Percentiles rank a stretch among this genome's conserved stretches.
These are phyloP conservation scores for Sebastes iracundus DNA, from an alignment of 2,797 vertebrate genomes.

Conservation along the genomic window DNA sequence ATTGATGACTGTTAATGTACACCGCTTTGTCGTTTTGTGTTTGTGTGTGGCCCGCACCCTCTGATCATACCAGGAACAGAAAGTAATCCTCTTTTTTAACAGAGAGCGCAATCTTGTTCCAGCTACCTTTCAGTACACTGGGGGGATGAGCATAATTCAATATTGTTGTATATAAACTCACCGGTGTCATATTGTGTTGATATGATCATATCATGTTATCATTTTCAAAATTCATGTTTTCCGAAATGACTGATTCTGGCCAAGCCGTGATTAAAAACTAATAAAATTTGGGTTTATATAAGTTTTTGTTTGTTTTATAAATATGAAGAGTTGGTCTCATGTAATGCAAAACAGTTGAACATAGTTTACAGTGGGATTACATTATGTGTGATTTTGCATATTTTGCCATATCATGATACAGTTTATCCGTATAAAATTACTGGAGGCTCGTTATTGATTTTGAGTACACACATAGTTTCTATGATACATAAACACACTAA, in stretches of 20 bases:
- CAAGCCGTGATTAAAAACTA: not conserved
- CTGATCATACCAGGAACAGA: slow-evolving; percentile 21
- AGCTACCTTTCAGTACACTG: not conserved
- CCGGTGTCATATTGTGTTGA: not conserved
- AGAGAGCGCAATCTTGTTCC: not conserved
- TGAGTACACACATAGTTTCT: not conserved
- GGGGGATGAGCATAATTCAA: not conserved
- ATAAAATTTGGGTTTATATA: not conserved
- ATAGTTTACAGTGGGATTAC: not conserved
- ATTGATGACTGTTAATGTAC: slow-evolving; percentile 79
- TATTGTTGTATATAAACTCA: not conserved
- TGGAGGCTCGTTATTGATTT: not conserved
- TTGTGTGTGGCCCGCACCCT: slow-evolving; percentile 55
- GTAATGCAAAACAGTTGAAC: not conserved
- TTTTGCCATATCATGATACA: not conserved
- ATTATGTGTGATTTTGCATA: not conserved
- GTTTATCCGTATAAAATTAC: not conserved
- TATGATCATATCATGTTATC: not conserved
- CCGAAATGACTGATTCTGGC: not conserved
- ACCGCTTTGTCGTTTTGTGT: slow-evolving; percentile 61
- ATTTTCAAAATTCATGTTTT: not conserved
- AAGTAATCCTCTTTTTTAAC: slow-evolving; percentile 17
- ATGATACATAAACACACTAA: no score
- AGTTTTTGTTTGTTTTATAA: not conserved
- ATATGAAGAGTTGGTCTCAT: not conserved